Base-by-base conservation (phyloP, 2,113 vertebrate species). In the Eurypyga helias region DNA sequence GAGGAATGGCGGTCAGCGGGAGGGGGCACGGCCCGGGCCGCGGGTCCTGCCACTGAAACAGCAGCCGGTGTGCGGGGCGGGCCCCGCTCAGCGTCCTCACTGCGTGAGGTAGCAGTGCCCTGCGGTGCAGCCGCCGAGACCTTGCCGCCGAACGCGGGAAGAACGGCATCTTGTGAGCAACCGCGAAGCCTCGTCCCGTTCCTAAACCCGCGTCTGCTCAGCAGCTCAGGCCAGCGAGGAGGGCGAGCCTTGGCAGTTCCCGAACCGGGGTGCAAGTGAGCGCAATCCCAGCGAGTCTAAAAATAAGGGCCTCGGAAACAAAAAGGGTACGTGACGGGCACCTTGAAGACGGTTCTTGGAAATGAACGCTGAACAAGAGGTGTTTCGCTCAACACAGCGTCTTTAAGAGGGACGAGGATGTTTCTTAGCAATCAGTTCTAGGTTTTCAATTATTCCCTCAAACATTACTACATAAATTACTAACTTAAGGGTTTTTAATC, bases 101-200 rank as follows among this genome's bases (percentile, higher is more conserved):
- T 6, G n/a, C 6, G 23, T 41, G 41, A 41, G 41, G 41, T 12
- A 41, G 41, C 7, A 18, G n/a, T 5, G 16, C 36, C 28, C 61
- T 2, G 61, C 26, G 2, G 24, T 2, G 19, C 38, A 0, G 45
- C 3, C 1, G 10, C 1, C 1, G 62, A 29, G 29, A 11, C 4
- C 11, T 0, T 21, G 5, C 36, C 13, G 19, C 31, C n/a, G 1
- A 5, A 17, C 24, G 18, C 17, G 0, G 0, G 23, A 7, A 19
- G 11, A 31, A 31, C 28, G 7, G 3, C 6, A 2, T 17, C 58
- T 23, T 34, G 41, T 58, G 23, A 26, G 52, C 36, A 51, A 28
- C 2, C 5, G 7, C 1, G n/a, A n/a, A 1, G 61, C 1, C 33
- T 7, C 3, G n/a, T n/a, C 31, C 46, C 38, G 0, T 3, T 36